Evolutionary conservation across 2,888 invertebrate genomes (phyloP).

Genomic region (Nomada flava): DNA sequence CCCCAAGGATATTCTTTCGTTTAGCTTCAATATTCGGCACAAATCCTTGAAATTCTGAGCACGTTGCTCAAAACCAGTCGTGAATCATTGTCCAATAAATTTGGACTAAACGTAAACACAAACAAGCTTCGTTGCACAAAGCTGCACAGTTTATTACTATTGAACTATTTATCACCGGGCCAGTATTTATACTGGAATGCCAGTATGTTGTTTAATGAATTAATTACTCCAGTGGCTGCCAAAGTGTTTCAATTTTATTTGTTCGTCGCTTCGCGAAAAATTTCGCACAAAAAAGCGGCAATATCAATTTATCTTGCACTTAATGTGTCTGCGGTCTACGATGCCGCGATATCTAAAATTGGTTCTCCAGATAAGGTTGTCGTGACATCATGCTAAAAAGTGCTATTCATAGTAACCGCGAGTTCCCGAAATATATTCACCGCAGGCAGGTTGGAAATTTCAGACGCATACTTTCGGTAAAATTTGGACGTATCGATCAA

Average conservation of each 20-base stretch:
- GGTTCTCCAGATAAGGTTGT: conserved; percentile 22
- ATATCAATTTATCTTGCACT: conserved; percentile 5
- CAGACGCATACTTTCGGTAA: background rate
- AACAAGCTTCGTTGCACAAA: background rate
- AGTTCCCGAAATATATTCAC: conserved; percentile 14
- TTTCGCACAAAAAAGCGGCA: background rate
- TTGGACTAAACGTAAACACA: background rate
- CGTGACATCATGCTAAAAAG: conserved; percentile 27
- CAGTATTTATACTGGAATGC: too few relatives aligned
- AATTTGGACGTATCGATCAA: background rate
- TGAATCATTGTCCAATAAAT: conserved; percentile 22
- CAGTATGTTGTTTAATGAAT: background rate
- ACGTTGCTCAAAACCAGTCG: conserved; percentile 4
- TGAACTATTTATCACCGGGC: background rate
- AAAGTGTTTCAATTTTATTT: background rate
- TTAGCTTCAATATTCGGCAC: conserved; percentile 10
- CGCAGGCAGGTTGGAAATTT: background rate
- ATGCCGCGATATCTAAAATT: conserved; percentile 22
- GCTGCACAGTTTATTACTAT: conserved; percentile 12
- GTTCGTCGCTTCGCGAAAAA: background rate
- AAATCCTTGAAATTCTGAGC: conserved; percentile 15
- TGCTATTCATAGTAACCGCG: background rate
- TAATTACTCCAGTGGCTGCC: background rate
- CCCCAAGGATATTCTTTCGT: background rate
- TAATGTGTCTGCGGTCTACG: background rate